Evolutionary conservation across 2,888 invertebrate genomes (phyloP).

Genomic region (Polymixis lichenea): DNA sequence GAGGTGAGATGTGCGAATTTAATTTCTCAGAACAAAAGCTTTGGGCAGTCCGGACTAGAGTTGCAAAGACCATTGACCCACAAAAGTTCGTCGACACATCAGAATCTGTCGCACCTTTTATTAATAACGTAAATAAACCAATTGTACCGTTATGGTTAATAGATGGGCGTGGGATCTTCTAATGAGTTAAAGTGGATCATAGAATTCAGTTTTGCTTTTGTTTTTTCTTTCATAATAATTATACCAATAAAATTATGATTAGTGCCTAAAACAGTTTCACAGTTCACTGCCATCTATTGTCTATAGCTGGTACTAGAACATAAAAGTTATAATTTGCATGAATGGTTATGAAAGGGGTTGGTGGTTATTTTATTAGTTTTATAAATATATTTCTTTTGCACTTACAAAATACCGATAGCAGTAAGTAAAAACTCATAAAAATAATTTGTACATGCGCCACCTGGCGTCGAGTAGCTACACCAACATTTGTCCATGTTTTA

Average conservation of each 20-base stretch:
- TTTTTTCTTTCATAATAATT: background rate
- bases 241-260: too few species aligned
- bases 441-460: constrained; percentile 4
- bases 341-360: background rate
- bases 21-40: background rate
- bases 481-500: background rate
- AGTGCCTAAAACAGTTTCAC: background rate
- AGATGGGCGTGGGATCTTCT: constrained; percentile 25
- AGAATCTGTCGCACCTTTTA: constrained; percentile 20
- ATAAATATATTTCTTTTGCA: too few species aligned
- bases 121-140: constrained; percentile 24
- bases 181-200: constrained; percentile 17
- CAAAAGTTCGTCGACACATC: constrained; percentile 39
- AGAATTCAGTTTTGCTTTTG: background rate
- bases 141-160: constrained; percentile 33
- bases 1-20: background rate
- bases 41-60: background rate
- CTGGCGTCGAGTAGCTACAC: constrained; percentile 49
- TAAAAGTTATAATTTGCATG: background rate
- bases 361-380: too few species aligned
- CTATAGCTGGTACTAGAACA: background rate
- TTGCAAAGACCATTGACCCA: constrained; percentile 37
- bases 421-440: rapidly evolving
- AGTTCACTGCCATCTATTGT: constrained; percentile 29
- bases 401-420: background rate